phyloP scores from a whole-genome alignment of 2,888 invertebrate species.

The Cephus spinipes region DNA sequence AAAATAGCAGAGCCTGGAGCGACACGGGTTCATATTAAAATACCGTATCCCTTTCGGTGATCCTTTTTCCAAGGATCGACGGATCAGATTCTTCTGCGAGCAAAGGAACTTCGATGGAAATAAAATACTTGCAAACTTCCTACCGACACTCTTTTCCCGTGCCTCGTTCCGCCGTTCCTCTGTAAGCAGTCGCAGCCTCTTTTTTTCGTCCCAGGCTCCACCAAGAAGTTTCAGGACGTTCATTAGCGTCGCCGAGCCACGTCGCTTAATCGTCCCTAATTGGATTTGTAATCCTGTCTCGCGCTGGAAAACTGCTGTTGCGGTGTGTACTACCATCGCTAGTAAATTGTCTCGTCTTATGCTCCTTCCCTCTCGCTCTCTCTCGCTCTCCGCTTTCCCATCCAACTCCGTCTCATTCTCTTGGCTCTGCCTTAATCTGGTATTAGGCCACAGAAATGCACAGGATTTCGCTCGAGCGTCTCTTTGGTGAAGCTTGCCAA shows the following conservation, averaged over 20 bases:
- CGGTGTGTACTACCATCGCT: conserved; percentile 21
- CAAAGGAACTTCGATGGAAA: neutral
- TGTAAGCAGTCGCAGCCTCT: neutral
- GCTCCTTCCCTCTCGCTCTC: neutral
- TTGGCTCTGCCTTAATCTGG: neutral
- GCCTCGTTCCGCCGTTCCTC: neutral
- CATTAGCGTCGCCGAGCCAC: conserved; percentile 24
- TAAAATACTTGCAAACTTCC: neutral
- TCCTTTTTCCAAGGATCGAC: neutral
- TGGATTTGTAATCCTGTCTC: conserved; percentile 35
- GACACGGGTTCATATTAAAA: neutral
- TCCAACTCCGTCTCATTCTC: neutral
- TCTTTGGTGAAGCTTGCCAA: neutral
- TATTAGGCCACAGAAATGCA: neutral
- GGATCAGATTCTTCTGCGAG: neutral
- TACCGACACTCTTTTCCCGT: neutral
- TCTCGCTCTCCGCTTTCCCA: neutral
- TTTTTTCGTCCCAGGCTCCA: neutral
- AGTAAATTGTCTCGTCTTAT: conserved; percentile 1
- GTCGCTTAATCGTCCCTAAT: conserved; percentile 36
- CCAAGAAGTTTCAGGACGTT: conserved; percentile 16
- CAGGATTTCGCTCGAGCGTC: neutral
- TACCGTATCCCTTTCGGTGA: neutral
- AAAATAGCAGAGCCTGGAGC: neutral
- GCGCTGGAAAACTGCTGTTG: conserved; percentile 28